Evolutionary conservation across 2,797 vertebrate genomes (phyloP), one percentile per base, ranked within the genome.

Genomic region (Melanotaenia trifasciata): DNA sequence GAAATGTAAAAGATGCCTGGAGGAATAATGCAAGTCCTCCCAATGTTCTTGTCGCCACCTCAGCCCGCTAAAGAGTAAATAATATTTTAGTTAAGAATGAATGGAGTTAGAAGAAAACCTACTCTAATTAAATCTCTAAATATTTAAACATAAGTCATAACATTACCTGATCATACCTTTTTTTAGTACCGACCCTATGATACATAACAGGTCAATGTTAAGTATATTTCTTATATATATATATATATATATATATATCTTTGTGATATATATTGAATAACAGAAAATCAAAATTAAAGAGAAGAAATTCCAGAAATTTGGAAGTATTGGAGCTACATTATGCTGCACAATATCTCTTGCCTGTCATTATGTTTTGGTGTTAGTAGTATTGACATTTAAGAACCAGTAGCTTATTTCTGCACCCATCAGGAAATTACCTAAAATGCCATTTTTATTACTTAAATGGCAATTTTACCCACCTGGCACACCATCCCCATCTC

Each of bases 1-100:
- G 78, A 79, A 81, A 77, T 81, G 82, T 85, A 69, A 85, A 88
- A 89, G 63, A 62, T n/a, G 79, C 90, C 88, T 72, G 66, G 40
- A 86, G 89, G 78, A 78, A 70, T 45, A 70, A 54, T 3, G 24
- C 13, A 64, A 62, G 43, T 72, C 67, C 69, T 60, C 60, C 68
- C 50, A 13, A 53, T 1, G 22, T 63, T 76, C 47, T 61, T 43
- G 30, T 82, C 14, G 4, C 57, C 76, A 56, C 75, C 51, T 54
- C 54, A 79, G 54, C 33, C 74, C 28, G 74, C 78, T 83, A 71
- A 78, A 78, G 38, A 63, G 28, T 62, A 73, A 72, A 79, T 75
- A 45, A 54, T 30, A 38, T 63, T 80, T 67, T 40, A 66, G 57
- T 79, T 58, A 59, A 58, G 64, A 77, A 79, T 78, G 72, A 86